Evolutionary conservation across 2,113 vertebrate species (phyloP).

Genomic region (Hyla sarda): DNA sequence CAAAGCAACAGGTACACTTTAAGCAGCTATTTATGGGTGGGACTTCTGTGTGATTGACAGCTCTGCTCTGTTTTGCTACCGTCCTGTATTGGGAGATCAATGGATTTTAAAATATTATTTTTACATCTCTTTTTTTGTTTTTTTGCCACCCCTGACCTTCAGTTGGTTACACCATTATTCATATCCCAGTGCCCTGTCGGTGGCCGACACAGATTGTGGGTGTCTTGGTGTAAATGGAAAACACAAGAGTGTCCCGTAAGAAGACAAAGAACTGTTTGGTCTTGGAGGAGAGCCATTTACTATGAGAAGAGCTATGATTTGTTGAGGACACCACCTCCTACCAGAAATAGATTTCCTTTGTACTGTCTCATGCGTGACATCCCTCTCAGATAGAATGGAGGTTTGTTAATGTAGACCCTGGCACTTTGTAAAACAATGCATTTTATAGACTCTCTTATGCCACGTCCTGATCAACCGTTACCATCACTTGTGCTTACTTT

Average conservation of each 20-base stretch:
- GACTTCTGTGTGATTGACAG: neutral
- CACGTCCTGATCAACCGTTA: conserved; percentile 1
- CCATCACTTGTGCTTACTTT: conserved; percentile 15
- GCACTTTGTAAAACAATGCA: neutral
- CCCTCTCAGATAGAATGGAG: conserved; percentile 33
- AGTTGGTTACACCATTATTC: too few species aligned
- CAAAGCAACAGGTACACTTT: too few species aligned
- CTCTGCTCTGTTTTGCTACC: neutral
- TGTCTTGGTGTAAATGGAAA: neutral
- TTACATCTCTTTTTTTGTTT: too few species aligned
- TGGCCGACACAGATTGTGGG: neutral
- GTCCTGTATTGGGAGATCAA: too few species aligned
- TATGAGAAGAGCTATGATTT: neutral
- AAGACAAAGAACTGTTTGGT: neutral
- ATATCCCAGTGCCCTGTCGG: too few species aligned
- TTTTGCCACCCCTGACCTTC: too few species aligned
- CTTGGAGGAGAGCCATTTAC: neutral
- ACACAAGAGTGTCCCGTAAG: neutral
- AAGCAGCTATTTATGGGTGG: neutral
- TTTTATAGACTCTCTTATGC: conserved; percentile 3
- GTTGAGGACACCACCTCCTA: neutral
- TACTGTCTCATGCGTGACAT: conserved; percentile 53
- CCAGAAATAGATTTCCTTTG: conserved; percentile 60
- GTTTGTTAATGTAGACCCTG: conserved; percentile 50
- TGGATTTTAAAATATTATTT: too few species aligned